phyloP scores from a whole-genome alignment of 2,797 vertebrate species.

The Melanogrammus aeglefinus region DNA sequence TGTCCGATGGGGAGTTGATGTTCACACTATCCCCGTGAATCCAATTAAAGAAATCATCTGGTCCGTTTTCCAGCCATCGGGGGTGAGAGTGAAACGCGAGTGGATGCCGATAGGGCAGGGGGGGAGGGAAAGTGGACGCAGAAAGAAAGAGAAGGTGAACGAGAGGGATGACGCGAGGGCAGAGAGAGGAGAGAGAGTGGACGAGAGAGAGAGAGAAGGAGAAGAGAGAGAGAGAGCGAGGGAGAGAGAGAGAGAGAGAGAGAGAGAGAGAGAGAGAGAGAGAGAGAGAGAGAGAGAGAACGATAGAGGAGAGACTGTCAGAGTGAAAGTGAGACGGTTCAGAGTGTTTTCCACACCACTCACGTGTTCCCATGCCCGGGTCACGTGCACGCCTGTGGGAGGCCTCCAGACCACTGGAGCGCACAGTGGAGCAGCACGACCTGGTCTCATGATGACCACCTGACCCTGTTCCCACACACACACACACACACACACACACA shows the following conservation, averaged over 20 bases:
- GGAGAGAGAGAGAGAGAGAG: no score
- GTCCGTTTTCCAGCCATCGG: neutral
- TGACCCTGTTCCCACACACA: conserved; percentile 51
- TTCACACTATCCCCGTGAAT: neutral
- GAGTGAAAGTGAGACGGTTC: neutral
- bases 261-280: neutral
- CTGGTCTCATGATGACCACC: conserved; percentile 77
- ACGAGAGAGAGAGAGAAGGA: no score
- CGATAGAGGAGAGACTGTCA: neutral
- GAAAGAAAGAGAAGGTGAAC: conserved; percentile 10
- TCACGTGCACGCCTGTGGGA: conserved; percentile 54
- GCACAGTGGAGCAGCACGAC: conserved; percentile 46
- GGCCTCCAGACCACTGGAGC: conserved; percentile 53
- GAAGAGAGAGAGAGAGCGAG: no score
- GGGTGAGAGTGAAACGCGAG: neutral
- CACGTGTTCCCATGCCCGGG: conserved; percentile 43
- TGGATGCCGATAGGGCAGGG: neutral
- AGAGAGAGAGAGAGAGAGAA: conserved; percentile 2
- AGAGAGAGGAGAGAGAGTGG: no score
- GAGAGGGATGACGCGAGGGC: no score
- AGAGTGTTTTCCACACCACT: conserved; percentile 54
- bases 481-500: conserved; percentile 24
- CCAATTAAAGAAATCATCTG: neutral
- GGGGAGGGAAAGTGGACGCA: neutral
- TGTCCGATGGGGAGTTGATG: no score